Base-by-base conservation (phyloP, 2,113 vertebrate genomes). In the Chloropsis cyanopogon region DNA sequence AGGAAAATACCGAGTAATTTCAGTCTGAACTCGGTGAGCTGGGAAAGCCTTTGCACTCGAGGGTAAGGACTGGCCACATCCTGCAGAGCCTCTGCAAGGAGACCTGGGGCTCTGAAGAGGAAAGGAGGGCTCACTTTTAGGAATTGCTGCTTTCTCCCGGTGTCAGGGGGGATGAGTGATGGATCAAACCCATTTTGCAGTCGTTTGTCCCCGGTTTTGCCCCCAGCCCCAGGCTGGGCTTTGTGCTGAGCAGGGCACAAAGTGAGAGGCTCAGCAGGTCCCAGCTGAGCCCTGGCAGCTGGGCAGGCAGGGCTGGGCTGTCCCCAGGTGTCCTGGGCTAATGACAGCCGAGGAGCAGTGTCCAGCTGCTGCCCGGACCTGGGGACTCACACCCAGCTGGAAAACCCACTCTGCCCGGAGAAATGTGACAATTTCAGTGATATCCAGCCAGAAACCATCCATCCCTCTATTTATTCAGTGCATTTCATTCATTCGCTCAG, bases 401-500 rank as follows among this genome's bases (percentile, higher is more conserved):
- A 19, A 88, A 59, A 7, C 1, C 29, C 24, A 0, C 42, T 7
- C 4, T 25, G 24, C 35, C 28, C 2, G 1, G 25, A 16, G 29
- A 46, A 82, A n/a, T 1, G 3, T 1, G 12, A 1, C 10, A 1
- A 14, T 22, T 53, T 6, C 21, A 7, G 35, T 0, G 29, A 1
- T 2, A 2, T 1, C 35, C 8, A 2, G 4, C 4, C 22, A 37
- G 12, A 11, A 88, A 44, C 12, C 10, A 14, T 3, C 29, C 20
- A 1, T 5, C 3, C 14, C 22, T 41, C 31, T 0, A 0, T 35
- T 18, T 4, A 12, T 13, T 9, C 24, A 1, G 1, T 3, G 29
- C 10, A 2, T 11, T 46, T 7, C 3, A 21, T 29, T 39, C 5
- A 5, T 21, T 16, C 15, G 26, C 44, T 66, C 46, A 4, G 33